These are phyloP conservation scores for Anguilla pacifica DNA, from an alignment of 2,797 vertebrate genomes.

Conservation along the genomic window DNA sequence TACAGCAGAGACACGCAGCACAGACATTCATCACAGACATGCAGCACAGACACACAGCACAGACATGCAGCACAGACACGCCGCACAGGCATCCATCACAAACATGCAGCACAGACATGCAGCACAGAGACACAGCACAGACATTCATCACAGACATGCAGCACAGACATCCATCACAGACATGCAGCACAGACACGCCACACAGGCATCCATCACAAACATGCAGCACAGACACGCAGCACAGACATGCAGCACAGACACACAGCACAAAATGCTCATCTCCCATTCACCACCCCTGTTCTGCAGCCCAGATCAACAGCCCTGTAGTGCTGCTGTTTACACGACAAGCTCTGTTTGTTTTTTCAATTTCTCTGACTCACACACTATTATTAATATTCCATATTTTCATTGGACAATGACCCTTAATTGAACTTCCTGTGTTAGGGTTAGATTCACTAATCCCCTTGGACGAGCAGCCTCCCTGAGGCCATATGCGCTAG, in stretches of 20 bases:
- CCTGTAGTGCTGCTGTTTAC: background rate
- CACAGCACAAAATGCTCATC: background rate
- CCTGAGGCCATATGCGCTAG: background rate
- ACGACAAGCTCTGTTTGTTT: conserved; percentile 5
- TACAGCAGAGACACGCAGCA: no score
- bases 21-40: no score
- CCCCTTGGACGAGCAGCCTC: background rate
- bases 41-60: no score
- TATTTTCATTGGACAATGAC: background rate
- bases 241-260: background rate
- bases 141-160: no score
- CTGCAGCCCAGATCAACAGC: background rate
- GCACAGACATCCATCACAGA: background rate
- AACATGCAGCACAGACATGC: no score
- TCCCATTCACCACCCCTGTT: background rate
- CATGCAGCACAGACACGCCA: background rate
- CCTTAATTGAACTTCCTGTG: background rate
- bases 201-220: no score
- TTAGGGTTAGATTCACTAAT: background rate
- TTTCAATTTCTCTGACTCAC: background rate
- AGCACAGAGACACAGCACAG: no score
- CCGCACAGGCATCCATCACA: no score
- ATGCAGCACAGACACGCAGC: no score
- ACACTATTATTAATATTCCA: conserved; percentile 6
- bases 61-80: no score